A percentile compares a stretch with the other conserved stretches of the same genome.
phyloP scores from a whole-genome alignment of 2,888 invertebrate species.

The Notocelia uddmanniana region DNA sequence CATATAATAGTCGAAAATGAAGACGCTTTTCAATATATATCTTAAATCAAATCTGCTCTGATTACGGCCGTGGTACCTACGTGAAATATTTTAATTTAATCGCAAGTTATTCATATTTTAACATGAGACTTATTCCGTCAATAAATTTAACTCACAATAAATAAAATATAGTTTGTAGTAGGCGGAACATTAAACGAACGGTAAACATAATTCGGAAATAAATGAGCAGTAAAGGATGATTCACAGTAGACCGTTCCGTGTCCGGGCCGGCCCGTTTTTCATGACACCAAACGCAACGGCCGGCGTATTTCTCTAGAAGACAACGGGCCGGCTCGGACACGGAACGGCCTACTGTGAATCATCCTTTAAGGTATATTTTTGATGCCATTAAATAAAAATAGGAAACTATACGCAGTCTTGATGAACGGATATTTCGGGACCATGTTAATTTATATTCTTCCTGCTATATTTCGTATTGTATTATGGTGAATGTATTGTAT shows the following conservation, averaged over 20 bases:
- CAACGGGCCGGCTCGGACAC: too few species aligned
- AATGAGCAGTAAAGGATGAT: constrained; percentile 12
- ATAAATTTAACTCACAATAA: constrained; percentile 33
- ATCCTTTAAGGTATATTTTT: background rate
- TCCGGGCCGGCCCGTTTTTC: too few species aligned
- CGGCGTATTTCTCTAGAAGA: too few species aligned
- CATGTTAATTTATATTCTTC: background rate
- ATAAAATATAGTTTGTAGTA: constrained; percentile 27
- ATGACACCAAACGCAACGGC: too few species aligned
- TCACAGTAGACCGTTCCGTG: too few species aligned
- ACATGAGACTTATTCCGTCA: constrained; percentile 31
- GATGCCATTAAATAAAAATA: constrained; percentile 6
- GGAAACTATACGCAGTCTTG: background rate
- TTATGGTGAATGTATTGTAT: too few species aligned
- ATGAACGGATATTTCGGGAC: background rate
- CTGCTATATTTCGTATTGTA: too few species aligned
- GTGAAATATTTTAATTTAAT: constrained; percentile 19
- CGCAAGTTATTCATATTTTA: constrained; percentile 25
- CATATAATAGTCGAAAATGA: too few species aligned
- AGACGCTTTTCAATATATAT: too few species aligned
- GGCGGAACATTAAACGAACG: constrained; percentile 34
- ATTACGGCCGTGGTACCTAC: too few species aligned
- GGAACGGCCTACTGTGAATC: too few species aligned
- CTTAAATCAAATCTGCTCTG: too few species aligned
- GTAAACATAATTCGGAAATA: constrained; percentile 22